phyloP scores from a whole-genome alignment of 1,140 invertebrate species.

The Cotesia chilonis region DNA sequence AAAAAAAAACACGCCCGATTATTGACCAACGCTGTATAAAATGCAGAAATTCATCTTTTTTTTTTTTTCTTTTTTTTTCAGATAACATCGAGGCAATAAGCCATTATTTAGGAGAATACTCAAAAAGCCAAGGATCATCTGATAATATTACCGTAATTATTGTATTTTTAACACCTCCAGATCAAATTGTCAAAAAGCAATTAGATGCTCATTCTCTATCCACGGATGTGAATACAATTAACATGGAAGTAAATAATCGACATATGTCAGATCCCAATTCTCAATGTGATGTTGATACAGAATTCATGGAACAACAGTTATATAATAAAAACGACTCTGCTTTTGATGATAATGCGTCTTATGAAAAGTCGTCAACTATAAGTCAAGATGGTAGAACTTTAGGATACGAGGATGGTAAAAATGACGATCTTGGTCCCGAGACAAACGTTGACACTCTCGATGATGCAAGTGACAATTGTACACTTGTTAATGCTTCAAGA shows the following conservation, averaged over 20 bases:
- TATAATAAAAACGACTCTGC: slow-evolving; percentile 31
- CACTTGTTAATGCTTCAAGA: slow-evolving; percentile 46
- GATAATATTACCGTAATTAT: slow-evolving; percentile 92
- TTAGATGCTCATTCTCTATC: slow-evolving; percentile 42
- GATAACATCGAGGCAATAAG: slow-evolving; percentile 74
- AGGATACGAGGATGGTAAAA: slow-evolving; percentile 61
- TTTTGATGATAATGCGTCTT: slow-evolving; percentile 31
- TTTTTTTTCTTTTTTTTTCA: slow-evolving; percentile 56
- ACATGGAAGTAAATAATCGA: slow-evolving; percentile 49
- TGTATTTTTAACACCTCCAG: slow-evolving; percentile 81
- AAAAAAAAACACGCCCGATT: too few relatives aligned
- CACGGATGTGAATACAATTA: slow-evolving; percentile 48
- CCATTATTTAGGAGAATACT: slow-evolving; percentile 74
- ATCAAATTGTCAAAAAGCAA: slow-evolving; percentile 69
- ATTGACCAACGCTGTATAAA: too few relatives aligned
- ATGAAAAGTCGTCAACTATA: slow-evolving; percentile 55
- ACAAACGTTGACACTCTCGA: slow-evolving; percentile 71
- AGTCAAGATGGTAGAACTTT: slow-evolving; percentile 58
- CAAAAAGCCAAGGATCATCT: slow-evolving; percentile 78
- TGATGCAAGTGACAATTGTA: slow-evolving; percentile 55
- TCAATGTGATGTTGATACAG: slow-evolving; percentile 41
- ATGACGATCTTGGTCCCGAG: slow-evolving; percentile 70
- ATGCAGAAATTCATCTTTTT: slow-evolving; percentile 6
- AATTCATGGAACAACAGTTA: slow-evolving; percentile 41
- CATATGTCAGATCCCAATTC: slow-evolving; percentile 44